A percentile compares a stretch with the other conserved stretches of the same genome.
phyloP scores from a whole-genome alignment of 2,888 invertebrate species.

The Noctua janthina region DNA sequence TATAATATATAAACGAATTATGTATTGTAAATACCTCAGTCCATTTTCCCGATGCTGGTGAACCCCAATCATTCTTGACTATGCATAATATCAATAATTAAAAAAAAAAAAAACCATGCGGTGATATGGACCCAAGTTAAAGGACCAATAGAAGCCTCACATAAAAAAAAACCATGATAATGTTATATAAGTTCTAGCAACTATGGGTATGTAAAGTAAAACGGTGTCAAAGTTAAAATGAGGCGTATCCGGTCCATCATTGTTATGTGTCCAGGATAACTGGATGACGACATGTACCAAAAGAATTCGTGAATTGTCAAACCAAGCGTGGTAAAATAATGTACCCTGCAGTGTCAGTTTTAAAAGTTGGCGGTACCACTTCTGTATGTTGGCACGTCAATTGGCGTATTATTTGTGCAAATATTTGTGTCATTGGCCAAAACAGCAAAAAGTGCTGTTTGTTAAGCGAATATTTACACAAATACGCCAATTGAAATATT shows the following conservation, averaged over 20 bases:
- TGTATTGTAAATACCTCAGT: not conserved
- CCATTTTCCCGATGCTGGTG: constrained; percentile 1
- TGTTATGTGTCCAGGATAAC: constrained; percentile 24
- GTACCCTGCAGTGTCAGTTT: not conserved
- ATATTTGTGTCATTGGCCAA: not conserved
- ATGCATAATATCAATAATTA: not conserved
- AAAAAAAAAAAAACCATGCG: constrained; percentile 12
- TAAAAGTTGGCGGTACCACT: constrained; percentile 6
- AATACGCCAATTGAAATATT: not conserved
- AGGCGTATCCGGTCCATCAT: constrained; percentile 49
- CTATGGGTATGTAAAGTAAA: constrained; percentile 38
- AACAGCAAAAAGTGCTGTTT: not conserved
- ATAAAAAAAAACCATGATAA: constrained; percentile 1
- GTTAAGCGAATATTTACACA: not conserved
- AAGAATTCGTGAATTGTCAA: constrained; percentile 31
- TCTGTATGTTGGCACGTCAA: not conserved
- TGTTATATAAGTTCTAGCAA: constrained; percentile 14
- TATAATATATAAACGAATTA: not conserved
- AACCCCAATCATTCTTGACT: not conserved
- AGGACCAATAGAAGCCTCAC: not conserved
- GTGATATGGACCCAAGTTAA: constrained; percentile 2
- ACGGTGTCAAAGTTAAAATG: constrained; percentile 43
- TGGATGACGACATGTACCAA: constrained; percentile 26
- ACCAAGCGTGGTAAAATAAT: constrained; percentile 34
- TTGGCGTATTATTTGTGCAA: not conserved